Evolutionary conservation across 1,140 invertebrate genomes (phyloP).

Genomic region (Lerema accius): DNA sequence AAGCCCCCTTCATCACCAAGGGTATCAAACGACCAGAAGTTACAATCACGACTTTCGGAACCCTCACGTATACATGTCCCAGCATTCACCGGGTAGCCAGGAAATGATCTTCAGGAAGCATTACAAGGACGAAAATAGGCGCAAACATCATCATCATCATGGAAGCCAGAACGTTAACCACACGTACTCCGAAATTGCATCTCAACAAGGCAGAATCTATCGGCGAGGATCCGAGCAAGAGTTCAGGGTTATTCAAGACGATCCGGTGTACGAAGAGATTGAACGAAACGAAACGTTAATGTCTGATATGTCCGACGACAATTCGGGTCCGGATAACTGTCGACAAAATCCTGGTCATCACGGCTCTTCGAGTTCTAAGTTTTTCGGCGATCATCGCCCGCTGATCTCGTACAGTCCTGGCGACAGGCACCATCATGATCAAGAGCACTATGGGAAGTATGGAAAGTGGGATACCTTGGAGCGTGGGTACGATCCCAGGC

Average conservation of each 20-base stretch:
- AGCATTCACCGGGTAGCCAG: constrained; percentile 77
- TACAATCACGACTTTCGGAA: constrained; percentile 85
- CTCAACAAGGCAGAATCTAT: constrained; percentile 76
- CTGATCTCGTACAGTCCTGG: constrained; percentile 87
- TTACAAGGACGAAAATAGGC: constrained; percentile 71
- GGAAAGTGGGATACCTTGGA: constrained; percentile 85
- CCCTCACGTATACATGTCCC: constrained; percentile 78
- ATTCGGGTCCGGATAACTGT: constrained; percentile 90
- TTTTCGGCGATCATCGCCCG: constrained; percentile 91
- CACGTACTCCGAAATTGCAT: constrained; percentile 84
- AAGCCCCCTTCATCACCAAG: constrained; percentile 71
- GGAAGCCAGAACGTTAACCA: constrained; percentile 80
- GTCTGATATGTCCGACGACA: constrained; percentile 91
- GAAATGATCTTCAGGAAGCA: constrained; percentile 78
- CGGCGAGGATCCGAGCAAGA: constrained; percentile 76
- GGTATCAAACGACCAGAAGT: constrained; percentile 76
- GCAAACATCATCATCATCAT: constrained; percentile 75
- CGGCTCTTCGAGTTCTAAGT: constrained; percentile 85
- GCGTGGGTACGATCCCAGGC: constrained; percentile 72
- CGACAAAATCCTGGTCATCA: constrained; percentile 71
- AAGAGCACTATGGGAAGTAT: constrained; percentile 80
- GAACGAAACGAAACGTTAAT: constrained; percentile 88
- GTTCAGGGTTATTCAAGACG: constrained; percentile 84
- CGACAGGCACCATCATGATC: constrained; percentile 80
- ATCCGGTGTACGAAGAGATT: constrained; percentile 92